A percentile compares a stretch with the other conserved stretches of the same genome.
These are phyloP conservation scores for Galbula dea DNA, from an alignment of 2,113 vertebrate species.

Conservation along the genomic window DNA sequence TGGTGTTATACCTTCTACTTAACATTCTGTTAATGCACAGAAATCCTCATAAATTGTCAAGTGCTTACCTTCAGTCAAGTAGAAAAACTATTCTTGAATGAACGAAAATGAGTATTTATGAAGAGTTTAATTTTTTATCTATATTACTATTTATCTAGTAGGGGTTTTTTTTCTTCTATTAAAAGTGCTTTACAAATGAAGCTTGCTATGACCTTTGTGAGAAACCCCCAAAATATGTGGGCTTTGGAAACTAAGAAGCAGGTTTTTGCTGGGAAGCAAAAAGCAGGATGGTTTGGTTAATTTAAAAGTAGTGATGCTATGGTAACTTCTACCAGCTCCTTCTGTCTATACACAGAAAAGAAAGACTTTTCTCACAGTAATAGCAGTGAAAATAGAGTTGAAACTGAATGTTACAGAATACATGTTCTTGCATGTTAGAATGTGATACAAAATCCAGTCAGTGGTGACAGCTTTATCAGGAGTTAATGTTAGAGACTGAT, in stretches of 20 bases:
- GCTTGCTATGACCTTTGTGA: not conserved
- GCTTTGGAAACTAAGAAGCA: not conserved
- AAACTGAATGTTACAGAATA: not conserved
- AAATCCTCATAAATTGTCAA: not conserved
- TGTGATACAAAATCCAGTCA: not conserved
- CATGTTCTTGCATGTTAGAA: not conserved
- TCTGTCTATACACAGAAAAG: not conserved
- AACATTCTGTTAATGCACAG: not conserved
- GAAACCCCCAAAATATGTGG: not conserved
- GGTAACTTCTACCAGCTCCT: slow-evolving; percentile 17
- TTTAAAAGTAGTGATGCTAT: slow-evolving; percentile 1
- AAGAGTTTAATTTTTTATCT: not conserved
- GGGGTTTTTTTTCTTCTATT: not conserved
- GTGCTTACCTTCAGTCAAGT: not conserved
- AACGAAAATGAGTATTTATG: not conserved
- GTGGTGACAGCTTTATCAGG: not conserved
- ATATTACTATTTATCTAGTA: not conserved
- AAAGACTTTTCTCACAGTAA: not conserved
- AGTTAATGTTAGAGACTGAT: not conserved
- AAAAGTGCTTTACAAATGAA: not conserved
- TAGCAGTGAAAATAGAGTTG: not conserved
- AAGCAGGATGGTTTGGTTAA: not conserved
- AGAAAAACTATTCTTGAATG: not conserved
- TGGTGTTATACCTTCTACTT: not conserved
- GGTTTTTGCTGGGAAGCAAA: not conserved